Conservation (phyloP, 2,888 invertebrate genomes). For the Eulithis prunata region DNA sequence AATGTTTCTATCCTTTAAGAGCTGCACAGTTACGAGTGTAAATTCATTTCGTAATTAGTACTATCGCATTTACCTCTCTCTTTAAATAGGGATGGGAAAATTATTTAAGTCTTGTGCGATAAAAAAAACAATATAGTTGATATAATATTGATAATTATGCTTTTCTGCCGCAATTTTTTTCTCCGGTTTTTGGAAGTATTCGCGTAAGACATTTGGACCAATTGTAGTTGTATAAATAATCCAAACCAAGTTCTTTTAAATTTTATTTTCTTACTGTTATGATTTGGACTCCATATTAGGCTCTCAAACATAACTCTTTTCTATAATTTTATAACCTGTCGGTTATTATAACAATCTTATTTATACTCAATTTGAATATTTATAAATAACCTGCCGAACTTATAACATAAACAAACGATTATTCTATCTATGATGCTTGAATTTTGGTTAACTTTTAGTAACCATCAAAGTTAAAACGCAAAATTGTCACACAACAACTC, state of each 20-base stretch:
- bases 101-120: constrained; percentile 52
- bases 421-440: no score
- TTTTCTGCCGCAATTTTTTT: background rate
- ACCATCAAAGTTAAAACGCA: background rate
- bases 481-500: background rate
- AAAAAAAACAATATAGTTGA: constrained; percentile 45
- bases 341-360: no score
- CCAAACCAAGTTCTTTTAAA: background rate
- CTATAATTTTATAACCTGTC: no score
- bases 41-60: constrained; percentile 73
- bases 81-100: constrained; percentile 65
- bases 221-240: background rate
- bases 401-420: no score
- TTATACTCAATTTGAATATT: no score
- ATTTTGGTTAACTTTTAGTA: no score
- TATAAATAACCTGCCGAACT: no score
- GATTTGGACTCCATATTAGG: background rate
- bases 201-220: no score
- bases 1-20: constrained; percentile 79
- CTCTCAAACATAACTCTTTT: no score
- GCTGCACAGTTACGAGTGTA: constrained; percentile 68
- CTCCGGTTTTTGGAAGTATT: no score
- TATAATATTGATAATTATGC: constrained; percentile 5
- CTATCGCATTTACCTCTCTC: constrained; percentile 55
- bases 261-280: background rate